Evolutionary conservation across 2,797 vertebrate genomes (phyloP).

Genomic region (Acropternis orthonyx): DNA sequence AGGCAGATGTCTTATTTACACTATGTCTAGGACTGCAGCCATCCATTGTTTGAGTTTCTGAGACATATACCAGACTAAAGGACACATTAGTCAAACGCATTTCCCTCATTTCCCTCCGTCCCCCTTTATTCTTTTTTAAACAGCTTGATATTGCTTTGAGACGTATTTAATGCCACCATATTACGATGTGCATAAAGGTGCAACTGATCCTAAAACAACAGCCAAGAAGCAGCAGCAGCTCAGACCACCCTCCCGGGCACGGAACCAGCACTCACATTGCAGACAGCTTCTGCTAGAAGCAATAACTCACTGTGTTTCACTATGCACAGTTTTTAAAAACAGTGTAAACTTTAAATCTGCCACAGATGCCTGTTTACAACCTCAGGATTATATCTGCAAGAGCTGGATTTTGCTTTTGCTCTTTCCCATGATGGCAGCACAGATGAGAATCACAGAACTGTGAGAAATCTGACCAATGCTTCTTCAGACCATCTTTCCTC

Average conservation of each 20-base stretch:
- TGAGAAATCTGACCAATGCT: not conserved
- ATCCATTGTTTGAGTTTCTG: constrained; percentile 43
- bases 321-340: not conserved
- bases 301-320: not conserved
- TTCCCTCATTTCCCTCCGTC: not conserved
- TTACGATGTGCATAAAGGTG: not conserved
- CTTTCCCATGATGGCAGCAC: not conserved
- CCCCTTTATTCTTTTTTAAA: not conserved
- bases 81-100: constrained; percentile 9
- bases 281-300: not conserved
- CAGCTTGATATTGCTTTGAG: not conserved
- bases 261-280: not conserved
- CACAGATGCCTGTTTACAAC: constrained; percentile 15
- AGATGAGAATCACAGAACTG: not conserved
- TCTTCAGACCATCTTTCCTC: not conserved
- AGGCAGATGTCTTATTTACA: constrained; percentile 56
- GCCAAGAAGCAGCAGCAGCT: not conserved
- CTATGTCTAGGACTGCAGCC: constrained; percentile 26
- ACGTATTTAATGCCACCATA: not conserved
- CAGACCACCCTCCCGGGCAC: not conserved
- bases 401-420: not conserved
- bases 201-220: constrained; percentile 19
- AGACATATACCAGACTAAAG: constrained; percentile 15
- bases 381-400: not conserved
- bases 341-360: not conserved